phyloP scores from a whole-genome alignment of 2,113 vertebrate species.

The Lathamus discolor region DNA sequence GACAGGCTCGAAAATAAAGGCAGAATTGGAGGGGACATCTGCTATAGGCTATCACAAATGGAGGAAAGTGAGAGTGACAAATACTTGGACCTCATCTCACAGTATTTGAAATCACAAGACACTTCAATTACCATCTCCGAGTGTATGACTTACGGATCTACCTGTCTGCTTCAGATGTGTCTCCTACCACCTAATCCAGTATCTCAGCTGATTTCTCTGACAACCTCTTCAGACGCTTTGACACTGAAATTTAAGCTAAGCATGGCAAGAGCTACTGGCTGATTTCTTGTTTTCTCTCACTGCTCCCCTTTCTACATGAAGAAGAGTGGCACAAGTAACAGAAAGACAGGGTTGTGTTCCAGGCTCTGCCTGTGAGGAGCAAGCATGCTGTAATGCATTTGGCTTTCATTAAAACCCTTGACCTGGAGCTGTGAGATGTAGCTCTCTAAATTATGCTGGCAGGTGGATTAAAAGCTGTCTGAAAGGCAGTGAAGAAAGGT shows the following conservation, averaged over 20 bases:
- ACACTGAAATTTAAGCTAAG: slow-evolving; percentile 6
- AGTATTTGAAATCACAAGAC: background rate
- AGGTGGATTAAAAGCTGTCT: slow-evolving; percentile 20
- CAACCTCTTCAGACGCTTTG: background rate
- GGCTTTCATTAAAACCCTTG: slow-evolving; percentile 14
- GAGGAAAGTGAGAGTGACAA: background rate
- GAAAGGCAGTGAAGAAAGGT: background rate
- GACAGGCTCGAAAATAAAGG: background rate
- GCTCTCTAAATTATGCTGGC: slow-evolving; percentile 7
- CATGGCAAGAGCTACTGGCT: background rate
- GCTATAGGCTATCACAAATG: background rate
- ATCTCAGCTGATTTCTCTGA: background rate
- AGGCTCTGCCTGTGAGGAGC: background rate
- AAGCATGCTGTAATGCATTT: background rate
- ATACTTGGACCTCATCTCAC: background rate
- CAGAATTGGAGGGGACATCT: background rate
- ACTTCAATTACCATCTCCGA: background rate
- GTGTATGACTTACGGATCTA: background rate
- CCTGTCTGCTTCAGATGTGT: background rate
- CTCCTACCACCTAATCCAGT: background rate
- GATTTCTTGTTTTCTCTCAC: background rate
- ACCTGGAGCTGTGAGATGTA: background rate
- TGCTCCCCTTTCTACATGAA: background rate
- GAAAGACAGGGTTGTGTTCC: background rate
- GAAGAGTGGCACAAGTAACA: background rate